phyloP scores from a whole-genome alignment of 1,140 invertebrate genomes.

The Dinoponera quadriceps region DNA sequence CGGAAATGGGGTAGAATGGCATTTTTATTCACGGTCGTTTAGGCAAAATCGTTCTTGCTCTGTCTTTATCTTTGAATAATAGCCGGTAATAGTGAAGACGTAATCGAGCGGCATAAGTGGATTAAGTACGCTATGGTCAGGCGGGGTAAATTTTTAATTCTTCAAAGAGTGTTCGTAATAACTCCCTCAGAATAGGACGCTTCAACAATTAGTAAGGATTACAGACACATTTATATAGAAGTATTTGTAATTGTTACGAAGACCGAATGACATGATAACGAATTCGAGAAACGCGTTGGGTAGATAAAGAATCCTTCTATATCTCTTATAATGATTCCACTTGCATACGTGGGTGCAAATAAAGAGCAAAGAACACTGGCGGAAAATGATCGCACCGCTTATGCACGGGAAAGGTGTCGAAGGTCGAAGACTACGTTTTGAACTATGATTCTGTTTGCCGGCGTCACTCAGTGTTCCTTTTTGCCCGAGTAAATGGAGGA shows the following conservation, averaged over 20 bases:
- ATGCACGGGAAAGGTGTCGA: slow-evolving; percentile 67
- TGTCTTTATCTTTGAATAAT: neutral
- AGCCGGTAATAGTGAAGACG: neutral
- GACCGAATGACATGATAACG: neutral
- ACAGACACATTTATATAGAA: neutral
- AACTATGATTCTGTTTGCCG: slow-evolving; percentile 71
- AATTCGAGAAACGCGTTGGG: neutral
- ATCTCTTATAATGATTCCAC: slow-evolving; percentile 10
- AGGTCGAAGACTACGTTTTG: slow-evolving; percentile 70
- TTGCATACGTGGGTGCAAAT: neutral
- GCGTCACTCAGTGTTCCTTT: slow-evolving; percentile 66
- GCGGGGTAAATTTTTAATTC: neutral
- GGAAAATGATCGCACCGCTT: slow-evolving; percentile 67
- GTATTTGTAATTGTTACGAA: neutral
- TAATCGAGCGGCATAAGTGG: neutral
- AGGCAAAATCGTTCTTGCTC: neutral
- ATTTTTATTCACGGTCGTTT: neutral
- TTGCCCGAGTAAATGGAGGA: slow-evolving; percentile 70
- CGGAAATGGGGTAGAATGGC: neutral
- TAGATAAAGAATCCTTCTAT: neutral
- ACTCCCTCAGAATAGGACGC: neutral
- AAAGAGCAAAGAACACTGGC: slow-evolving; percentile 26
- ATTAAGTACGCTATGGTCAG: neutral
- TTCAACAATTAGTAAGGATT: neutral
- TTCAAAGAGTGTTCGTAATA: neutral